Evolutionary conservation across 2,113 vertebrate genomes (phyloP), one percentile per base, ranked within the genome.

Genomic region (Oxyura jamaicensis): DNA sequence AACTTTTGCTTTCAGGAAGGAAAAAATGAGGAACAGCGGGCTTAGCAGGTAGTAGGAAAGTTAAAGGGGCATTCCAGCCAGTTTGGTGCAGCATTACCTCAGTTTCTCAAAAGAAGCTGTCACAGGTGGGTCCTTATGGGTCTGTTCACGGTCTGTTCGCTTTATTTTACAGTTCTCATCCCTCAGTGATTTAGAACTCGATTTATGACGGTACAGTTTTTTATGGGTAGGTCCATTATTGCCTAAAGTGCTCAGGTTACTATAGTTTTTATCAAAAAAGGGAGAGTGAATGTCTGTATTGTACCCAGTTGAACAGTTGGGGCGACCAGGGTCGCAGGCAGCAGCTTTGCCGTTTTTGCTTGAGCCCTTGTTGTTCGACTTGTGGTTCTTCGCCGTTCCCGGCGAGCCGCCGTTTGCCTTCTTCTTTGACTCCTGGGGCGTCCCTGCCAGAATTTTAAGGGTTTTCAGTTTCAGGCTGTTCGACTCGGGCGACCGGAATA

Each of bases 141-240:
- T 98, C 98, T 99, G 98, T 92, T 99, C 99, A 68, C 99, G 98
- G 96, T 99, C 99, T 94, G 98, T 97, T 95, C 98, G 98, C 97
- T 99, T 99, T 93, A 98, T 98, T 98, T 99, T 99, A 98, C 98
- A 98, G 97, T 99, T 99, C 97, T 99, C 99, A 97, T 99, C 99
- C 97, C 99, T 98, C 96, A 99, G 98, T 41, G 99, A 98, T 98
- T 99, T 99, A 72, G 99, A 98, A 97, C 99, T 99, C 95, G 99
- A 99, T 98, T 99, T 99, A 97, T 99, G 99, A 95, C 99, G 99
- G 97, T 99, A 99, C 96, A 99, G 98, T 98, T 99, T 99, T 99
- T 99, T 99, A 98, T 99, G 99, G 74, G 99, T 99, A 42, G 99
- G 99, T 98, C 99, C 98, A 10, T 98, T 99, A 98, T 98, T 98